phyloP scores from a whole-genome alignment of 1,140 invertebrate genomes.

The Drosophila gunungcola region DNA sequence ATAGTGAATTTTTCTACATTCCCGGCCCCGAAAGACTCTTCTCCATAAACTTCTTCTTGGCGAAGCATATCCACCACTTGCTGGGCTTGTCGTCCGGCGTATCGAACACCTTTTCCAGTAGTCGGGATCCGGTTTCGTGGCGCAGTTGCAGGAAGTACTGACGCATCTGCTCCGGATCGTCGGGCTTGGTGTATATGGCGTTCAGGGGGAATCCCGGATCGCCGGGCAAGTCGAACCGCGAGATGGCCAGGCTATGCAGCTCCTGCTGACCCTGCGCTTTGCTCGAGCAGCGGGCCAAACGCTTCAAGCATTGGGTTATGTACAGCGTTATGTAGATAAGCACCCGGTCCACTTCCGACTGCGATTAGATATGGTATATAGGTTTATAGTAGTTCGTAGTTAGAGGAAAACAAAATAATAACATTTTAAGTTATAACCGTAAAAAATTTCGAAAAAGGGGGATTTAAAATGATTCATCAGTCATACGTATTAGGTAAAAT shows the following conservation, averaged over 20 bases:
- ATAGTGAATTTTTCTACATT: slow-evolving; percentile 21
- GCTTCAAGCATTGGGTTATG: slow-evolving; percentile 98
- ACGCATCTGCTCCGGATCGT: slow-evolving; percentile 95
- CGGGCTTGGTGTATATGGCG: slow-evolving; percentile 96
- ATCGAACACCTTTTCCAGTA: slow-evolving; percentile 96
- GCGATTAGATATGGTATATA: slow-evolving; percentile 77
- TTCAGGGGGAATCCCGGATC: slow-evolving; percentile 98
- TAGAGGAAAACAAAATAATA: too few relatives aligned
- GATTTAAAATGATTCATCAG: too few relatives aligned
- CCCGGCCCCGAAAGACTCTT: slow-evolving; percentile 90
- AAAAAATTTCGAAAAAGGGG: too few relatives aligned
- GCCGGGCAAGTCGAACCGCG: slow-evolving; percentile 98
- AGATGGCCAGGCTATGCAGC: slow-evolving; percentile 97
- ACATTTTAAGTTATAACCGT: too few relatives aligned
- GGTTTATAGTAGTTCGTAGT: slow-evolving; percentile 12
- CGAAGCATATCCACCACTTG: slow-evolving; percentile 99
- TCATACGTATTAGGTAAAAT: too few relatives aligned
- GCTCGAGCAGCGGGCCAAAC: slow-evolving; percentile 94
- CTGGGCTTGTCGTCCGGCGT: slow-evolving; percentile 96
- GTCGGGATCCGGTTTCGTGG: slow-evolving; percentile 95
- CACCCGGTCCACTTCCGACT: slow-evolving; percentile 97
- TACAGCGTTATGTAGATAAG: slow-evolving; percentile 99
- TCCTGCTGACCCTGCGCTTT: slow-evolving; percentile 97
- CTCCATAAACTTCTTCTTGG: slow-evolving; percentile 99
- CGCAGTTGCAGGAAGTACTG: slow-evolving; percentile 97